Base-by-base conservation (phyloP, 2,797 vertebrate species). In the Hozukius guyotensis region DNA sequence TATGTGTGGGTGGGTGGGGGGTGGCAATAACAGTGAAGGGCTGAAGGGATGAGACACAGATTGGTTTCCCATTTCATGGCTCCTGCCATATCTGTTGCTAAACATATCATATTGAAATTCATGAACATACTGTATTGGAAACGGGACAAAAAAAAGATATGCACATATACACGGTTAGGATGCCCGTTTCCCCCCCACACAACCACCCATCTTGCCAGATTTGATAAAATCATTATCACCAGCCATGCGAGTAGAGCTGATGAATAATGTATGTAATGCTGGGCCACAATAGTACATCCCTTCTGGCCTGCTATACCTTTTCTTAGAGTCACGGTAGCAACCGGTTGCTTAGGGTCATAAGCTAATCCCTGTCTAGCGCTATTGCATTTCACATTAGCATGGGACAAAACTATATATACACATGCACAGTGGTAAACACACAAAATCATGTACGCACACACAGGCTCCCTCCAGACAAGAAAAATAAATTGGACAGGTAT, bases 191-290 rank as follows among this genome's bases (percentile, higher is more conserved):
- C 77, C 75, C 72, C 64, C 5, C 12, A 62, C 71, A 78, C 72
- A 64, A 34, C 76, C 79, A 79, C 73, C 85, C 84, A 86, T 75
- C 81, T 75, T 83, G 90, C 87, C 88, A 91, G 82, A 93, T 93
- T 89, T 92, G 90, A 95, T 95, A 72, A 91, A 93, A 94, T 94
- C 90, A 92, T 92, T 83, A 90, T 89, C 86, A 86, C 65, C 87
- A 92, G 86, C 84, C 90, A 89, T 87, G 91, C 92, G 38, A 88
- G 84, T 52, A 65, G 65, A 85, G 66, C 76, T 87, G 80, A 93
- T 96, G 90, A 94, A 94, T 95, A 92, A 94, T 95, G 89, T 80
- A 95, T 93, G 79, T 34, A n/a, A 80, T 79, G 75, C 91, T 69
- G 75, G 85, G 82, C 77, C 79, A 94, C 87, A 86, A 90, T 86